phyloP scores from a whole-genome alignment of 2,888 invertebrate species.

The Oligia strigilis region DNA sequence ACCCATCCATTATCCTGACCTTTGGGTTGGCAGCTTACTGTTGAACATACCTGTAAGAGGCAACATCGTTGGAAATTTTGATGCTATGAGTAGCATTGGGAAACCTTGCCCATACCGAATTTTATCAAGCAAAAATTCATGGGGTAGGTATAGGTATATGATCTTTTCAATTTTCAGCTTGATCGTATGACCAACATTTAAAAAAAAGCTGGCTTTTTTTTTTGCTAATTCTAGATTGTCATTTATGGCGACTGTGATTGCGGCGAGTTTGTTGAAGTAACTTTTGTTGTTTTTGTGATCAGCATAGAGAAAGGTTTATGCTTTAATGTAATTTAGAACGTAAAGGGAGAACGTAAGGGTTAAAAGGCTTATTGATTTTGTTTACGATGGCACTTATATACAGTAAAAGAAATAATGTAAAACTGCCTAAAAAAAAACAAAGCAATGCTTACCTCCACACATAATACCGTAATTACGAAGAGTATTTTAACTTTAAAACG shows the following conservation, averaged over 20 bases:
- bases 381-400: not conserved
- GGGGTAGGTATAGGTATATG: not conserved
- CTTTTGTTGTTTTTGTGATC: not conserved
- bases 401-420: not conserved
- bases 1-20: slow-evolving; percentile 31
- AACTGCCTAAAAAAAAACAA: not conserved
- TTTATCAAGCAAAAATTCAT: not conserved
- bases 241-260: too few species aligned
- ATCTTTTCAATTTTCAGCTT: not conserved
- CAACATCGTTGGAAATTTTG: not conserved
- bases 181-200: not conserved
- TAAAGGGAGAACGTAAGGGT: too few species aligned
- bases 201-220: not conserved
- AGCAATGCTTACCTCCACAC: not conserved
- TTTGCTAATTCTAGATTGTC: too few species aligned
- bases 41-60: slow-evolving; percentile 4
- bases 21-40: slow-evolving; percentile 25
- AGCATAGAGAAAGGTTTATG: not conserved
- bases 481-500: slow-evolving; percentile 26
- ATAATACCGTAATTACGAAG: not conserved
- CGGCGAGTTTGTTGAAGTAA: not conserved
- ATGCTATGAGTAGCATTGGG: too few species aligned
- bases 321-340: not conserved
- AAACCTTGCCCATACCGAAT: not conserved
- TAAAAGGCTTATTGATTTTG: not conserved